These are phyloP conservation scores for Oxystoma pomonae DNA, from an alignment of 2,888 invertebrate genomes.

Conservation along the genomic window DNA sequence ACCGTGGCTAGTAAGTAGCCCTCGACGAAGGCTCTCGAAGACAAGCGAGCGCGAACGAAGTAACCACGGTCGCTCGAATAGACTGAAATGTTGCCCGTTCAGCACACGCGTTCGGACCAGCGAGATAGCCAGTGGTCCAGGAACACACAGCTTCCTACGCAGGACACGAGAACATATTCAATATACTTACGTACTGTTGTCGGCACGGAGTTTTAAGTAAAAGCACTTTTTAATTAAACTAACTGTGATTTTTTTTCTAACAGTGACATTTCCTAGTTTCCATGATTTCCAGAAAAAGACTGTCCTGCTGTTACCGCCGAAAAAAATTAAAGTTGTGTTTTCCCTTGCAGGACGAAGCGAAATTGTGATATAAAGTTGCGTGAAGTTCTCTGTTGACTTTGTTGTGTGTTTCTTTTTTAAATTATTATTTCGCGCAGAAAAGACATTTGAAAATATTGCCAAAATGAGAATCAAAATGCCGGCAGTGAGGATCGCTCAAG, in stretches of 20 bases:
- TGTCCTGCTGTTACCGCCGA: not conserved
- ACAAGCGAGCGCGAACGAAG: conserved; percentile 21
- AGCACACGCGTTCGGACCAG: conserved; percentile 50
- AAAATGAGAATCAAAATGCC: conserved; percentile 98
- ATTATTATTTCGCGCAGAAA: not conserved
- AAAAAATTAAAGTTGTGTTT: not conserved
- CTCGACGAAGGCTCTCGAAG: conserved; percentile 36
- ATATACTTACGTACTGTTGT: not conserved
- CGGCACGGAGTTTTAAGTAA: not conserved
- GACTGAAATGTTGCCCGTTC: conserved; percentile 31
- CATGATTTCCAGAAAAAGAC: not conserved
- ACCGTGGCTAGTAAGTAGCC: conserved; percentile 55
- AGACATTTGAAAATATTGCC: conserved; percentile 38
- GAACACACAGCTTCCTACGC: conserved; percentile 16
- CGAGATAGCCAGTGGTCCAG: conserved; percentile 27
- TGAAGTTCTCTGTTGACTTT: not conserved
- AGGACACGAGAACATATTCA: not conserved
- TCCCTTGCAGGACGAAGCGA: not conserved
- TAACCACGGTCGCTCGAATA: conserved; percentile 33
- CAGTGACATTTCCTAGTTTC: not conserved
- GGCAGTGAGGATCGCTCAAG: conserved; percentile 95
- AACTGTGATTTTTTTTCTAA: not conserved
- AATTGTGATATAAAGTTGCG: not conserved
- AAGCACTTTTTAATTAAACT: not conserved
- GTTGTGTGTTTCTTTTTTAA: not conserved